Evolutionary conservation across 2,888 invertebrate genomes (phyloP).

Genomic region (Dryobota labecula): DNA sequence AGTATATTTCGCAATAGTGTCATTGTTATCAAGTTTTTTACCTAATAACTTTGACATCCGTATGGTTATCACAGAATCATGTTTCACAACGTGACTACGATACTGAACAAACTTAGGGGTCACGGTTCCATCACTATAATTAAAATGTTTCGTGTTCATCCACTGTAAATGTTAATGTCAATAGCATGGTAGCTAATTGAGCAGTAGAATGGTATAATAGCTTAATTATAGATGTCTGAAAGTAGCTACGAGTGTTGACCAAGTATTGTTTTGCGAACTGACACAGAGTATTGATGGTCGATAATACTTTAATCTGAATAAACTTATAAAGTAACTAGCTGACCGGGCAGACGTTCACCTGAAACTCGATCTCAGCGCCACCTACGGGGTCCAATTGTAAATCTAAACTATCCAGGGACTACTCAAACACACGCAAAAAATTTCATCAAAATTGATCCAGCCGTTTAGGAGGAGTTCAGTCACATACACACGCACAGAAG

Average conservation of each 20-base stretch:
- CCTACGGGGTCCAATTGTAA: too few species aligned
- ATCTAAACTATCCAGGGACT: too few species aligned
- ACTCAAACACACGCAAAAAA: too few species aligned
- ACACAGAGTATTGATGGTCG: neutral
- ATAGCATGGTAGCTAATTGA: constrained; percentile 1
- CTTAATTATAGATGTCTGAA: constrained; percentile 11
- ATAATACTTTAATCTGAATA: constrained; percentile 23
- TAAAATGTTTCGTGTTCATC: constrained; percentile 52
- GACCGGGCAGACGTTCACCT: too few species aligned
- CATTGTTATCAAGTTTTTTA: constrained; percentile 14
- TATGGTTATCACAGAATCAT: constrained; percentile 52
- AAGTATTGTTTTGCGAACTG: constrained; percentile 6
- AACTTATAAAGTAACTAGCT: too few species aligned
- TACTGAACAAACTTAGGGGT: constrained; percentile 36
- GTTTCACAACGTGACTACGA: constrained; percentile 36
- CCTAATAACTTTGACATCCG: constrained; percentile 21
- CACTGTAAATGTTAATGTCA: constrained; percentile 15
- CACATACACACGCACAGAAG: too few species aligned
- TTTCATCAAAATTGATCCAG: too few species aligned
- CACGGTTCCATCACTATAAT: constrained; percentile 45
- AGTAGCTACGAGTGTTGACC: neutral
- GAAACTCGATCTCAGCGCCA: too few species aligned
- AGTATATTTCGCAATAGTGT: constrained; percentile 20
- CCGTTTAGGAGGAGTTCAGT: too few species aligned
- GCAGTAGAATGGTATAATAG: neutral